These are phyloP conservation scores for Helicoverpa assulta DNA, from an alignment of 2,888 invertebrate species.

Conservation along the genomic window DNA sequence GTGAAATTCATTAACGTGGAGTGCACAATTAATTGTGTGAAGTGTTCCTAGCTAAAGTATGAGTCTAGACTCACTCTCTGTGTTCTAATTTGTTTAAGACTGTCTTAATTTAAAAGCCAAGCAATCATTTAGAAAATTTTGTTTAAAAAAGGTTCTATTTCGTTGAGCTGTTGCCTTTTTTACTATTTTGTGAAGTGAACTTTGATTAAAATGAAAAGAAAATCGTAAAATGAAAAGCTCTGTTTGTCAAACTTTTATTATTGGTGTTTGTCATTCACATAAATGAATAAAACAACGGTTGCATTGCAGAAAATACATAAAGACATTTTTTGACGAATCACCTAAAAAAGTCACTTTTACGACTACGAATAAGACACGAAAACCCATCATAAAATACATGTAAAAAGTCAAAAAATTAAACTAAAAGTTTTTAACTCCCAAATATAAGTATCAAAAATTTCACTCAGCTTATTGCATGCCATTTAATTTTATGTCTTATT, in stretches of 20 bases:
- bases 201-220: neutral
- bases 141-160: neutral
- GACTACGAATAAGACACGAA: too few species aligned
- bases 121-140: slow-evolving; percentile 12
- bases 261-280: too few species aligned
- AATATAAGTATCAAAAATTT: neutral
- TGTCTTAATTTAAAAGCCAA: slow-evolving; percentile 26
- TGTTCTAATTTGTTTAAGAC: slow-evolving; percentile 72
- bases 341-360: neutral
- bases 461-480: neutral
- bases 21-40: slow-evolving; percentile 70
- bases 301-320: neutral
- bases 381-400: neutral
- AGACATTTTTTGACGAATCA: neutral
- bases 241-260: too few species aligned
- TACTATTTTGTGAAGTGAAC: neutral
- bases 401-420: neutral
- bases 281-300: neutral
- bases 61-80: slow-evolving; percentile 77
- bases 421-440: neutral
- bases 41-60: slow-evolving; percentile 74
- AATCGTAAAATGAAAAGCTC: too few species aligned
- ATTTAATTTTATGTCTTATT: neutral
- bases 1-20: slow-evolving; percentile 35
- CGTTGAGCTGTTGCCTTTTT: neutral